Evolutionary conservation across 53 echinoderm and acorn worm species (phyloP).

Genomic region (Echinarachnius parma): DNA sequence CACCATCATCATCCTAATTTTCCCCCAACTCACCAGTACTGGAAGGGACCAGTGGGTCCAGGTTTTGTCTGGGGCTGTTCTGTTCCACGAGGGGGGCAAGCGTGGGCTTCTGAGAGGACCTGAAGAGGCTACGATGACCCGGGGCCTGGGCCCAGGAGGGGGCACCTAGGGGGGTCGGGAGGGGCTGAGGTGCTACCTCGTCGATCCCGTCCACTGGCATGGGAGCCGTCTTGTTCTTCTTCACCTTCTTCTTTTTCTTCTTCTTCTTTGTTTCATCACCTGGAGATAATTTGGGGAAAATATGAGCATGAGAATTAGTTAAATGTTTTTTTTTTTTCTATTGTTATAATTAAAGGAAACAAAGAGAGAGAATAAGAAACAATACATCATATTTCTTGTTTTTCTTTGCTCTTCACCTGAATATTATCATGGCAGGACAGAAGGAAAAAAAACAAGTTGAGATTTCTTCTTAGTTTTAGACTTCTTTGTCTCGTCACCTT

Average conservation of each 20-base stretch:
- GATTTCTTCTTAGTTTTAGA: too few relatives aligned
- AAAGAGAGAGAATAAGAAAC: too few relatives aligned
- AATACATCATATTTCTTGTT: too few relatives aligned
- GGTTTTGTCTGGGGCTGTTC: slow-evolving; percentile 43
- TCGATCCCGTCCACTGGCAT: slow-evolving; percentile 62
- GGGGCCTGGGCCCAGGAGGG: slow-evolving; percentile 86
- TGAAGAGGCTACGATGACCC: slow-evolving; percentile 59
- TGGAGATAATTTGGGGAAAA: slow-evolving; percentile 37
- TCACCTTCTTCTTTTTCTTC: slow-evolving; percentile 86
- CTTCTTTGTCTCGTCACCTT: too few relatives aligned
- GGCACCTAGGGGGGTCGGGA: slow-evolving; percentile 54
- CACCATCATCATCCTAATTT: too few relatives aligned
- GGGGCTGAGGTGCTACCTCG: slow-evolving; percentile 48
- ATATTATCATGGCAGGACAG: too few relatives aligned
- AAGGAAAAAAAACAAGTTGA: too few relatives aligned
- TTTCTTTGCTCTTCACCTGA: too few relatives aligned
- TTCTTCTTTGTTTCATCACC: slow-evolving; percentile 85
- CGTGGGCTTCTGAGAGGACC: slow-evolving; percentile 66
- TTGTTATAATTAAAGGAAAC: too few relatives aligned
- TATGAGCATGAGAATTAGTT: neutral
- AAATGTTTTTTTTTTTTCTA: too few relatives aligned
- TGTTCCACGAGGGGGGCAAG: slow-evolving; percentile 78
- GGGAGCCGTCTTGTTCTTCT: slow-evolving; percentile 86
- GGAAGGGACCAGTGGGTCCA: slow-evolving; percentile 26
- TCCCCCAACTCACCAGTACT: slow-evolving; percentile 27